Percentiles rank a stretch among this genome's conserved stretches.
These are phyloP conservation scores for Chromobotia macracanthus DNA, from an alignment of 2,797 vertebrate species.

Conservation along the genomic window DNA sequence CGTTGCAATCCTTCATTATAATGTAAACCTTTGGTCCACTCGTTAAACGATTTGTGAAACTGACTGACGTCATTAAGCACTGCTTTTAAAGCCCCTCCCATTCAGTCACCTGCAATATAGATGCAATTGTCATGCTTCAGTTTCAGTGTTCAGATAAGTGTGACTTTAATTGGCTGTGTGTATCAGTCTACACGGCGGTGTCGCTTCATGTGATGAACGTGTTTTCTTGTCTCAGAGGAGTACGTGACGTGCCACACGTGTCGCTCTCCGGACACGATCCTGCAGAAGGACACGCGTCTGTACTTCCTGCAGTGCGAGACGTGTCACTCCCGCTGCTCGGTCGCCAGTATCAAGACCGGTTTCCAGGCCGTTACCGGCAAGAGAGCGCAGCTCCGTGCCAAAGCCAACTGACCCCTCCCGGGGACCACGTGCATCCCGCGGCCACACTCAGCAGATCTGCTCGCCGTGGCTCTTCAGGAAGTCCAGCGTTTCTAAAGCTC, in stretches of 20 bases:
- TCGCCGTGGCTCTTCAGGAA: background rate
- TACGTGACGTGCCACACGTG: slow-evolving; percentile 99
- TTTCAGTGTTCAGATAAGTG: too few relatives aligned
- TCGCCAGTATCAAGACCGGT: slow-evolving; percentile 99
- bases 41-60: too few relatives aligned
- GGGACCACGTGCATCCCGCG: background rate
- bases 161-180: too few relatives aligned
- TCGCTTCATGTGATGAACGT: background rate
- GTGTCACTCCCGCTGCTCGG: slow-evolving; percentile 98
- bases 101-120: too few relatives aligned
- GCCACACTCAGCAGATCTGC: slow-evolving; percentile 14
- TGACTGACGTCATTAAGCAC: too few relatives aligned
- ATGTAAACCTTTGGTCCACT: too few relatives aligned
- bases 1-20: too few relatives aligned
- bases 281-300: slow-evolving; percentile 98
- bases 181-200: too few relatives aligned
- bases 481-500: slow-evolving; percentile 78
- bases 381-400: slow-evolving; percentile 98
- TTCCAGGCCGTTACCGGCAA: slow-evolving; percentile 99
- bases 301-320: slow-evolving; percentile 99
- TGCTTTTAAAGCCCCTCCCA: too few relatives aligned
- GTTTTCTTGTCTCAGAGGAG: slow-evolving; percentile 84
- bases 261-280: slow-evolving; percentile 96
- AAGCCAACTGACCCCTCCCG: slow-evolving; percentile 87
- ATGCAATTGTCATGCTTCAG: too few relatives aligned